phyloP scores from a whole-genome alignment of 2,797 vertebrate species.

The Sorex maritimensis region DNA sequence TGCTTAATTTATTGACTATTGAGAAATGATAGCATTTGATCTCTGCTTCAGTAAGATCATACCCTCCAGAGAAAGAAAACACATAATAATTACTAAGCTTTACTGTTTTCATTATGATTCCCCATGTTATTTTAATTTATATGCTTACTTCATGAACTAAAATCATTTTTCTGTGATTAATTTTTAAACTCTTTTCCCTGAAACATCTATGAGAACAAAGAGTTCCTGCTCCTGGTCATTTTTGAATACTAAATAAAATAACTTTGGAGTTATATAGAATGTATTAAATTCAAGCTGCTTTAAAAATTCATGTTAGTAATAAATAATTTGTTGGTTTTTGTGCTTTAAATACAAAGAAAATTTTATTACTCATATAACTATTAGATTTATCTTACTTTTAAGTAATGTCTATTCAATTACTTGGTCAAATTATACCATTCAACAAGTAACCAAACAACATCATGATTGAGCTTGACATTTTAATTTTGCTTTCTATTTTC shows the following conservation, averaged over 20 bases:
- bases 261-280: neutral
- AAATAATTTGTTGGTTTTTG: neutral
- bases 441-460: no score
- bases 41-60: neutral
- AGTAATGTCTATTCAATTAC: no score
- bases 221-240: neutral
- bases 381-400: no score
- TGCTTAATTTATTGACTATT: neutral
- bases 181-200: neutral
- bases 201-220: neutral
- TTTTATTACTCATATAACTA: no score
- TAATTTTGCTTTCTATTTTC: no score
- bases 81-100: neutral
- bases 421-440: no score
- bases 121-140: neutral
- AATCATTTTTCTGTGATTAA: neutral
- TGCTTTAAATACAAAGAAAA: neutral
- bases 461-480: no score
- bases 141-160: neutral
- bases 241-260: neutral
- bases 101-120: neutral
- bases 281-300: neutral
- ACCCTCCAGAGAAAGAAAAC: neutral
- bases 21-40: neutral
- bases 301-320: neutral